Evolutionary conservation across 1,140 invertebrate species (phyloP).

Genomic region (Drosophila punjabiensis): DNA sequence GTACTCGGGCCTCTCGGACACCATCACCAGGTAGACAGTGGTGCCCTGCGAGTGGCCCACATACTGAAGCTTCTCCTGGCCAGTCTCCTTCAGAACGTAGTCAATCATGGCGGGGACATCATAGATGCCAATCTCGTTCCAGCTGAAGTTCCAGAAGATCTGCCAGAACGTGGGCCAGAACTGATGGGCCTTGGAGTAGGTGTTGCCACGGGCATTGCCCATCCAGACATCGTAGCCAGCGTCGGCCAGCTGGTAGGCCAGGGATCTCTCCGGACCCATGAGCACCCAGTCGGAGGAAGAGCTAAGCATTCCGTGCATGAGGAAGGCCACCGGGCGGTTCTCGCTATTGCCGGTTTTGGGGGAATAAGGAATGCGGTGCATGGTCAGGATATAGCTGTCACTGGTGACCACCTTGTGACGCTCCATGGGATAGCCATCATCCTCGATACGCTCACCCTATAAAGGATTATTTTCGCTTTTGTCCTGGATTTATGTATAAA

Average conservation of each 20-base stretch:
- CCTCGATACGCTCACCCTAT: slow-evolving; percentile 67
- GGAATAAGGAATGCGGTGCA: slow-evolving; percentile 78
- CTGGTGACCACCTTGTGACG: slow-evolving; percentile 61
- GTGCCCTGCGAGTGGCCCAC: slow-evolving; percentile 90
- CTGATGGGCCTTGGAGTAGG: slow-evolving; percentile 87
- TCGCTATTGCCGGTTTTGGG: slow-evolving; percentile 41
- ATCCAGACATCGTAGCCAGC: slow-evolving; percentile 88
- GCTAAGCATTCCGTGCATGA: slow-evolving; percentile 78
- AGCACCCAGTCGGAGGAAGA: slow-evolving; percentile 79
- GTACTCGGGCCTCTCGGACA: slow-evolving; percentile 86
- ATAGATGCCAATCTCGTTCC: slow-evolving; percentile 90
- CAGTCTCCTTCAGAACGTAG: slow-evolving; percentile 87
- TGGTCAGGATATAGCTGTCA: slow-evolving; percentile 74
- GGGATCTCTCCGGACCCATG: slow-evolving; percentile 65
- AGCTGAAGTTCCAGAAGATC: slow-evolving; percentile 87
- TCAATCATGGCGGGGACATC: slow-evolving; percentile 91
- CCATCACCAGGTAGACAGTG: slow-evolving; percentile 86
- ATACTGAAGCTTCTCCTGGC: slow-evolving; percentile 87
- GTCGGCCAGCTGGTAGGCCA: slow-evolving; percentile 88
- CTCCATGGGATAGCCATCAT: slow-evolving; percentile 79
- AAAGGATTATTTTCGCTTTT: background rate
- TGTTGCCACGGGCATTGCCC: slow-evolving; percentile 89
- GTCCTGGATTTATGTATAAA: background rate
- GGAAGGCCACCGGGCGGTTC: slow-evolving; percentile 65
- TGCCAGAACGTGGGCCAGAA: slow-evolving; percentile 69